Percentiles rank a stretch among this genome's conserved stretches.
These are phyloP conservation scores for Ctenopoma kingsleyae DNA, from an alignment of 2,797 vertebrate species.

Conservation along the genomic window DNA sequence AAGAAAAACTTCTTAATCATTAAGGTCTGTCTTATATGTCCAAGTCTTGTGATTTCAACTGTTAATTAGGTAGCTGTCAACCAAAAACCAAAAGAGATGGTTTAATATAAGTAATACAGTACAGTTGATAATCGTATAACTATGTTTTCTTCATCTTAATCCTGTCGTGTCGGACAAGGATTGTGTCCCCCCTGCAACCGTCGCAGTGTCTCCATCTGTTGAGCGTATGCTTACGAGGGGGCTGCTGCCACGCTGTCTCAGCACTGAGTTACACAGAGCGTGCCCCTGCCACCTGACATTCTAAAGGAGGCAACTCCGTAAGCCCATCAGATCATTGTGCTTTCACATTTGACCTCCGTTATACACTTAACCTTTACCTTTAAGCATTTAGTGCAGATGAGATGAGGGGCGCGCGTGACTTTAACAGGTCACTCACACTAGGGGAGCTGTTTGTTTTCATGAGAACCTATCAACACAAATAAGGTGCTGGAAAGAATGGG, in stretches of 20 bases:
- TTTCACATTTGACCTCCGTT: conserved; percentile 79
- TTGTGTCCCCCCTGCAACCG: conserved; percentile 54
- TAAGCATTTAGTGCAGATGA: conserved; percentile 69
- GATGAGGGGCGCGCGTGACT: conserved; percentile 35
- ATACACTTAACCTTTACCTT: conserved; percentile 80
- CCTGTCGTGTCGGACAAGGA: conserved; percentile 45
- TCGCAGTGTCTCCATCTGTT: conserved; percentile 74
- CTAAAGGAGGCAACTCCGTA: conserved; percentile 72
- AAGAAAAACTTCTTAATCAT: conserved; percentile 3
- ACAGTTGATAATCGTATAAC: conserved; percentile 6
- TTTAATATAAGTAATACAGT: conserved; percentile 20
- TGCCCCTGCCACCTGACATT: conserved; percentile 65
- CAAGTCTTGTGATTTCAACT: conserved; percentile 18
- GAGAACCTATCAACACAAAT: conserved; percentile 72
- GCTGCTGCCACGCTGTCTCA: conserved; percentile 71
- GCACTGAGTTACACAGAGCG: conserved; percentile 51
- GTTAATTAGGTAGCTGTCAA: conserved; percentile 25
- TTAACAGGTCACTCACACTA: conserved; percentile 51
- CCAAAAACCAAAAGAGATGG: conserved; percentile 19
- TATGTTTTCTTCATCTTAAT: conserved; percentile 3
- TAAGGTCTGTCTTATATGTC: conserved; percentile 10
- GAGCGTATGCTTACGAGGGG: conserved; percentile 63
- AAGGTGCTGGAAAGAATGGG: conserved; percentile 79
- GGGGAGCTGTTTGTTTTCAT: conserved; percentile 73
- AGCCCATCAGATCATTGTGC: conserved; percentile 73